Conservation (phyloP, 2,113 vertebrate species). For the Mormyrus lacerda region DNA sequence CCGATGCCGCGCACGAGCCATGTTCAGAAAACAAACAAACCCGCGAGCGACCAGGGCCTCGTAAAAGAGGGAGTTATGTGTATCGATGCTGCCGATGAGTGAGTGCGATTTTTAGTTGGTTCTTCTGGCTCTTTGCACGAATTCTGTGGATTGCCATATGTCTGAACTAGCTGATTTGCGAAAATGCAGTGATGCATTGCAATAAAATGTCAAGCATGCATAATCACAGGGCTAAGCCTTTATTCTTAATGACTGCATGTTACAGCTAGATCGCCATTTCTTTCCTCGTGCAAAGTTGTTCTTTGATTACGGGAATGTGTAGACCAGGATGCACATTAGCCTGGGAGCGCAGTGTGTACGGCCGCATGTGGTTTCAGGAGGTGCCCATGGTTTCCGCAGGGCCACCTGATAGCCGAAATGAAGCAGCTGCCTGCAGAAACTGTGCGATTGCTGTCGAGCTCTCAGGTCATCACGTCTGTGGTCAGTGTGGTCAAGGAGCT, state of each 20-base stretch:
- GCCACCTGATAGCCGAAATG: slow-evolving; percentile 55
- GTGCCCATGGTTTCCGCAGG: neutral
- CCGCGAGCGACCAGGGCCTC: neutral
- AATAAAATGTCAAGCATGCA: neutral
- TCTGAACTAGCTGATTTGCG: neutral
- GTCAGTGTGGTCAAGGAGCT: slow-evolving; percentile 88
- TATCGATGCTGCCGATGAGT: neutral
- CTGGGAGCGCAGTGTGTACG: neutral
- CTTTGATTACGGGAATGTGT: neutral
- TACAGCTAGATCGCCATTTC: neutral
- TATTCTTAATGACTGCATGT: neutral
- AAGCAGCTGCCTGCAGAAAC: slow-evolving; percentile 79
- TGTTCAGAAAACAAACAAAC: neutral
- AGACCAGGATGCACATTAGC: neutral
- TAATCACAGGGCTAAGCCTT: neutral
- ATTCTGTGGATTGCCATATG: neutral
- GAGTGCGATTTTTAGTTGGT: neutral
- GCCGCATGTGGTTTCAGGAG: neutral
- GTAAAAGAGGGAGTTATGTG: neutral
- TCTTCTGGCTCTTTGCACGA: neutral
- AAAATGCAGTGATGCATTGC: neutral
- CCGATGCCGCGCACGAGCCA: too few species aligned
- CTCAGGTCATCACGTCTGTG: slow-evolving; percentile 85
- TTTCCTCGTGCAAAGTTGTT: neutral
- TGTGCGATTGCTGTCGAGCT: slow-evolving; percentile 76